Conservation (phyloP, 1,140 invertebrate species). For the Arctopsyche grandis region DNA sequence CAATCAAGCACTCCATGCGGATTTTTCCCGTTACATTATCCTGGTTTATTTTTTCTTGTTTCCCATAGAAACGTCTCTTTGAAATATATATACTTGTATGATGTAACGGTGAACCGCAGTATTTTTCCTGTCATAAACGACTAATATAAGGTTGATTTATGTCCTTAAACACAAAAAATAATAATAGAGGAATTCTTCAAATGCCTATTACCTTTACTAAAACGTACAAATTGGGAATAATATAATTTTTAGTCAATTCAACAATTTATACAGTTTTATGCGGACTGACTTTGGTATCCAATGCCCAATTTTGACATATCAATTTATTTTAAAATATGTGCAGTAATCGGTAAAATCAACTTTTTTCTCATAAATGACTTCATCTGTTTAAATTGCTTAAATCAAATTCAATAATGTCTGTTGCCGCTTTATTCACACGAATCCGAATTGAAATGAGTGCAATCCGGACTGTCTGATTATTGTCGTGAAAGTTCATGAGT, state of each 20-base stretch:
- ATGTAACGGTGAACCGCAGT: constrained; percentile 19
- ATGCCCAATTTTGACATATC: no score
- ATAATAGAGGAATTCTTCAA: background rate
- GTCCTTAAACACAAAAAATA: background rate
- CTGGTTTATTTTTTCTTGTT: constrained; percentile 11
- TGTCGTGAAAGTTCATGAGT: background rate
- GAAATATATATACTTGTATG: constrained; percentile 7
- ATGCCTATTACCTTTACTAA: background rate
- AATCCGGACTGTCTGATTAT: no score
- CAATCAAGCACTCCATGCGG: constrained; percentile 31
- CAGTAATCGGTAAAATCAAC: no score
- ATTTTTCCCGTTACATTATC: constrained; percentile 25
- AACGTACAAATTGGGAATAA: no score
- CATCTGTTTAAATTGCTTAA: no score
- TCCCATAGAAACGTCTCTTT: constrained; percentile 3
- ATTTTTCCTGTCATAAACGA: constrained; percentile 32
- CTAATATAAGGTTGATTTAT: constrained; percentile 28
- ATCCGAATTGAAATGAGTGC: background rate
- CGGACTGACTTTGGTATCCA: no score
- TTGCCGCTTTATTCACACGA: background rate
- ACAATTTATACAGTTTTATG: no score
- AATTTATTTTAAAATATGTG: no score
- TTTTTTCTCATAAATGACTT: no score
- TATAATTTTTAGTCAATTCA: no score
- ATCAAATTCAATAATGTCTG: no score